A percentile compares a stretch with the other conserved stretches of the same genome.
Conservation (phyloP, 2,797 vertebrate genomes). For the Typhlichthys subterraneus region DNA sequence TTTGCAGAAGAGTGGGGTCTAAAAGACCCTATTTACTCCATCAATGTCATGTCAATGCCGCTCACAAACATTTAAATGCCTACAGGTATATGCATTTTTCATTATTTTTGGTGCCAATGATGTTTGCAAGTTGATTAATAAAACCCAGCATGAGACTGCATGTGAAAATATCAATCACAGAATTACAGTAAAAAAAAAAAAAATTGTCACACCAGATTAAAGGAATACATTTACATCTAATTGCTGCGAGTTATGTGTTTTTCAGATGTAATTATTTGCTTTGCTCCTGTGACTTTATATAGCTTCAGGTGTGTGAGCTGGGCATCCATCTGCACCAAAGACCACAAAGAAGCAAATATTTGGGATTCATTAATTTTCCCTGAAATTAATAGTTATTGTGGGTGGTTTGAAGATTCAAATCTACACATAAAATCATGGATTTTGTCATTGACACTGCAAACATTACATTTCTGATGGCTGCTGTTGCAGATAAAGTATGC, state of each 20-base stretch:
- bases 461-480: no score
- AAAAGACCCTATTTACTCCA: constrained; percentile 50
- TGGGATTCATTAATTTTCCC: background rate
- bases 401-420: no score
- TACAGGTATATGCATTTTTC: constrained; percentile 23
- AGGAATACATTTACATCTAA: constrained; percentile 11
- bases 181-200: constrained; percentile 10
- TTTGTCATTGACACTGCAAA: no score
- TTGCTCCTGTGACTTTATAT: background rate
- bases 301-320: constrained; percentile 2
- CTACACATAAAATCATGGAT: no score
- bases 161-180: constrained; percentile 17
- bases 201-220: constrained; percentile 19
- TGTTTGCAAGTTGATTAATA: background rate
- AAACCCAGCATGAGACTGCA: background rate
- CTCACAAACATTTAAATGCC: background rate
- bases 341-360: constrained; percentile 1
- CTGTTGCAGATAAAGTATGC: background rate
- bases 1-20: constrained; percentile 61
- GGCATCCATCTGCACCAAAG: background rate
- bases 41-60: constrained; percentile 40
- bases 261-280: constrained; percentile 8
- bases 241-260: constrained; percentile 9
- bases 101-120: constrained; percentile 17
- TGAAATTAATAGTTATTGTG: no score